Evolutionary conservation across 2,113 vertebrate species (phyloP).

Genomic region (Paedocypris sp.): DNA sequence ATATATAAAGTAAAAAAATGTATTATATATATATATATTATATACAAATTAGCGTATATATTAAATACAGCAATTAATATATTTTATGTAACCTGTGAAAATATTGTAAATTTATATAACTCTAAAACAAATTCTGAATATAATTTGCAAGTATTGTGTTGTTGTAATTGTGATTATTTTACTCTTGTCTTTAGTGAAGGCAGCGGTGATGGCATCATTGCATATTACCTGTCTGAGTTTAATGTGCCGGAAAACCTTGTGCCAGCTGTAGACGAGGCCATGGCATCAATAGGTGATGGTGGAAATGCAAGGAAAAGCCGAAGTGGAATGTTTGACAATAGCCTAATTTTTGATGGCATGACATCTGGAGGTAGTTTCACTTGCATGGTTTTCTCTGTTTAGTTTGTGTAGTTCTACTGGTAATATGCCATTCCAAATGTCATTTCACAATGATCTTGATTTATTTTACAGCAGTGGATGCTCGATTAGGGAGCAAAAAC

Average conservation of each 20-base stretch:
- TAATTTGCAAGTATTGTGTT: not conserved
- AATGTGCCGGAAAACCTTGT: slow-evolving; percentile 37
- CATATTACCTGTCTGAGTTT: slow-evolving; percentile 63
- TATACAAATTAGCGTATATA: too few species aligned
- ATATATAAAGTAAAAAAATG: too few species aligned
- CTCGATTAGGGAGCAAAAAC: slow-evolving; percentile 36
- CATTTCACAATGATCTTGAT: not conserved
- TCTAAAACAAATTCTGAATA: too few species aligned
- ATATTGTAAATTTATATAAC: too few species aligned
- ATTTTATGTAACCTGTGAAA: too few species aligned
- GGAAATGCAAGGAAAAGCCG: not conserved
- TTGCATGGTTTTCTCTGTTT: not conserved
- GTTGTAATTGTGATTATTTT: not conserved
- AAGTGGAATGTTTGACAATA: not conserved
- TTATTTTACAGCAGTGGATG: slow-evolving; percentile 46
- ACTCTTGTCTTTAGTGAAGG: slow-evolving; percentile 40
- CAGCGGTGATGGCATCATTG: slow-evolving; percentile 27
- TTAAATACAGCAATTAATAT: too few species aligned
- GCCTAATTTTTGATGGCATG: slow-evolving; percentile 39
- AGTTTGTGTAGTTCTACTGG: not conserved
- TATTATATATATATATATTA: too few species aligned
- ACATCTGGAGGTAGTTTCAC: slow-evolving; percentile 42
- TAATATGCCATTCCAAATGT: not conserved
- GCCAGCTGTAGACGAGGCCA: slow-evolving; percentile 40
- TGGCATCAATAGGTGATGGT: slow-evolving; percentile 19